Conservation (phyloP, 2,888 invertebrate species). For the Bombylius discolor region DNA sequence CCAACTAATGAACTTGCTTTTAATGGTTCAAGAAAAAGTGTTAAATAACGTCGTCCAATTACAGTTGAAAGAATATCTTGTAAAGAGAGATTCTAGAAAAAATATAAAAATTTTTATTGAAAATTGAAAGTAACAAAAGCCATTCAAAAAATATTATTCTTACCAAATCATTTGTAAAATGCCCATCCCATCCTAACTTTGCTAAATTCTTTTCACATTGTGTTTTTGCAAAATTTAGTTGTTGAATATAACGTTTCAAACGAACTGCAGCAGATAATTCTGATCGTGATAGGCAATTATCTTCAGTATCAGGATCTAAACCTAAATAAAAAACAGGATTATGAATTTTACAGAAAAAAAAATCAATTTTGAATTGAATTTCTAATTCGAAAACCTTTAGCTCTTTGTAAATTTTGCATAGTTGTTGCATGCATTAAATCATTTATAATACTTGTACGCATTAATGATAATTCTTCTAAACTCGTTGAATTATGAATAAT, state of each 20-base stretch:
- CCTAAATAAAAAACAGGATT: conserved; percentile 12
- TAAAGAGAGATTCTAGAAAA: conserved; percentile 52
- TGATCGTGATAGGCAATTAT: conserved; percentile 49
- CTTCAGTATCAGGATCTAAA: conserved; percentile 33
- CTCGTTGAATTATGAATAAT: conserved; percentile 70
- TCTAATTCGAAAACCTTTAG: conserved; percentile 53
- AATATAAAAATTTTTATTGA: conserved; percentile 2
- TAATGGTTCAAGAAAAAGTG: conserved; percentile 67
- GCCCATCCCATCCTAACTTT: conserved; percentile 64
- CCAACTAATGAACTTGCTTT: conserved; percentile 75
- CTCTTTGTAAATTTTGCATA: conserved; percentile 75
- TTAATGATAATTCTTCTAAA: conserved; percentile 68
- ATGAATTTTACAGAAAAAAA: neutral
- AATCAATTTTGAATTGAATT: conserved; percentile 14
- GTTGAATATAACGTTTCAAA: conserved; percentile 70
- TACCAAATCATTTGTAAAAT: conserved; percentile 40
- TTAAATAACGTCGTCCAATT: conserved; percentile 65
- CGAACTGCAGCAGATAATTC: conserved; percentile 71
- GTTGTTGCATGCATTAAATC: conserved; percentile 92
- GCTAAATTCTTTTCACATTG: conserved; percentile 67
- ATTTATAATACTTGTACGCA: conserved; percentile 74
- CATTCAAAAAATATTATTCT: neutral
- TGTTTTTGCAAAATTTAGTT: conserved; percentile 65
- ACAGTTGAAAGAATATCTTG: conserved; percentile 63
- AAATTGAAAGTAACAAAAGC: neutral